Evolutionary conservation across 2,888 invertebrate species (phyloP).

Genomic region (Slavum lentiscoides): DNA sequence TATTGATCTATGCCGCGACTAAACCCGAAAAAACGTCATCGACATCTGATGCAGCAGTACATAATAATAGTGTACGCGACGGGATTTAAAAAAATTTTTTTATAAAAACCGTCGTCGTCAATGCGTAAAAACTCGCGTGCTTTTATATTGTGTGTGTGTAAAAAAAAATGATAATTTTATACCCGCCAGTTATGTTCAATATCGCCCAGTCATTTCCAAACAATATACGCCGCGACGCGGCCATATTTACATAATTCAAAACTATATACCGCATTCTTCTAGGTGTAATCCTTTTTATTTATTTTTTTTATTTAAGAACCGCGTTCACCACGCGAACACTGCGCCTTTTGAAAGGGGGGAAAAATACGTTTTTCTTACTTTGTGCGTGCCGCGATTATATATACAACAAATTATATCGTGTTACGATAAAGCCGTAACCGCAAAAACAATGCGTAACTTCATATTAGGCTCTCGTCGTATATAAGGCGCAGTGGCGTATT

Average conservation of each 20-base stretch:
- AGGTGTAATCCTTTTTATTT: neutral
- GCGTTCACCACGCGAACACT: neutral
- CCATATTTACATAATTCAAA: constrained; percentile 43
- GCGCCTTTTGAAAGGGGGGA: neutral
- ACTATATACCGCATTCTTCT: neutral
- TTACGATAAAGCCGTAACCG: neutral
- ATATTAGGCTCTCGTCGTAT: too few species aligned
- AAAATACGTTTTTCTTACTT: neutral
- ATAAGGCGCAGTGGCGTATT: too few species aligned
- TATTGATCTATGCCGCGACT: too few species aligned
- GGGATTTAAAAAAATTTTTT: too few species aligned
- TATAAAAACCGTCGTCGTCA: neutral
- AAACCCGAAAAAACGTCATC: too few species aligned
- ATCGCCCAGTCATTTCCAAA: constrained; percentile 36
- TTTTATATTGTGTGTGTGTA: neutral
- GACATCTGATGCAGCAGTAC: too few species aligned
- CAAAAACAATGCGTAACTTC: neutral
- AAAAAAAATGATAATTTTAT: too few species aligned
- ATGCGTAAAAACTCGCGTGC: neutral
- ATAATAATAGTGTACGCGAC: too few species aligned
- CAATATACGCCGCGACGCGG: constrained; percentile 21
- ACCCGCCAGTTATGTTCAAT: neutral
- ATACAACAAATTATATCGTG: neutral
- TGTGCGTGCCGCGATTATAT: neutral
- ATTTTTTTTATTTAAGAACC: neutral